These are phyloP conservation scores for Calonectris borealis DNA, from an alignment of 2,113 vertebrate species.

Conservation along the genomic window DNA sequence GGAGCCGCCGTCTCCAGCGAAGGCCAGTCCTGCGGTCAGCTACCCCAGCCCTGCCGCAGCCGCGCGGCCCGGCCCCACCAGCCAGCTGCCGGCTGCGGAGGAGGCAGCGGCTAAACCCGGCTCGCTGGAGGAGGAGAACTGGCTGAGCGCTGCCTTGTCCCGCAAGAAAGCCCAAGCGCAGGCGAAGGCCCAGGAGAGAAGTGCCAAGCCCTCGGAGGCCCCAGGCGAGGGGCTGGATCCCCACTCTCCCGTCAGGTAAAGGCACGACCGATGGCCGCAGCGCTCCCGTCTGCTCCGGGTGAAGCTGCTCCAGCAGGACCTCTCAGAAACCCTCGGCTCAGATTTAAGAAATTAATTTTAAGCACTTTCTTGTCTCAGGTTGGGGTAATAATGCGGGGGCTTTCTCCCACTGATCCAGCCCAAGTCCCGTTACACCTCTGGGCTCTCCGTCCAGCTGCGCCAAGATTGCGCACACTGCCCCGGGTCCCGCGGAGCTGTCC, in stretches of 20 bases:
- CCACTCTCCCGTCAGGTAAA: slow-evolving; percentile 34
- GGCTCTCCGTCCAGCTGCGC: background rate
- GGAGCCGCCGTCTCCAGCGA: background rate
- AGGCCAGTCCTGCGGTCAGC: background rate
- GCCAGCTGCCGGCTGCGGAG: background rate
- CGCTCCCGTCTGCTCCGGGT: fast-evolving
- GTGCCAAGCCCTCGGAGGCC: background rate
- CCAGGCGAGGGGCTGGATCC: background rate
- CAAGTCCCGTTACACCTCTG: background rate
- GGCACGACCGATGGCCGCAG: fast-evolving
- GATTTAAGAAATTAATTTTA: background rate
- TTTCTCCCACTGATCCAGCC: background rate
- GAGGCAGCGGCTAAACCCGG: background rate
- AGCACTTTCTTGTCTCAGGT: fast-evolving
- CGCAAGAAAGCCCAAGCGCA: slow-evolving; percentile 72
- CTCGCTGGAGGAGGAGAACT: slow-evolving; percentile 61
- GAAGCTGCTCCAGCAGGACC: background rate
- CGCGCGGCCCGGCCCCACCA: background rate
- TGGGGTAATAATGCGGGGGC: fast-evolving
- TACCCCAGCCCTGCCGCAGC: background rate
- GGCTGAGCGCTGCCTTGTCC: slow-evolving; percentile 78
- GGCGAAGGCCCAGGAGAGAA: slow-evolving; percentile 48
- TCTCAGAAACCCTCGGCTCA: background rate
- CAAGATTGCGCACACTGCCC: background rate
- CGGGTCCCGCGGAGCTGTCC: fast-evolving